These are phyloP conservation scores for Arnoldichthys spilopterus DNA, from an alignment of 2,797 vertebrate species.

Conservation along the genomic window DNA sequence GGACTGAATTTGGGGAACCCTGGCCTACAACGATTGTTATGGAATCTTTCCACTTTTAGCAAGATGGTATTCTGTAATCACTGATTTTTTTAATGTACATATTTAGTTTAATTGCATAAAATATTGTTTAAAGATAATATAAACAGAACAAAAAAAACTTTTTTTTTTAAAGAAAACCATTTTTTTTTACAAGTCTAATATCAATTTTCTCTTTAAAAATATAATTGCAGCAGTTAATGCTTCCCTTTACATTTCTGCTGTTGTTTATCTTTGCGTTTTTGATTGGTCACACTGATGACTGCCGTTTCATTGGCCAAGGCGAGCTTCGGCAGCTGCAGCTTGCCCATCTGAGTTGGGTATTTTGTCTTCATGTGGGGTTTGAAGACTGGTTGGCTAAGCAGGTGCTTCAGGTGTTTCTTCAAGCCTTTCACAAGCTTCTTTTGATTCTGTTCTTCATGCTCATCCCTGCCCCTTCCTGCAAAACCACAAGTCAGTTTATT, in stretches of 20 bases:
- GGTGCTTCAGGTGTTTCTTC: constrained; percentile 89
- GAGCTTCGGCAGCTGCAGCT: constrained; percentile 71
- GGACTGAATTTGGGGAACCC: background rate
- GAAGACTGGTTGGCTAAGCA: constrained; percentile 87
- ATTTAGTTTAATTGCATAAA: background rate
- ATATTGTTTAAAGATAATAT: background rate
- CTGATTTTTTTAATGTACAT: background rate
- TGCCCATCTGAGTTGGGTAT: constrained; percentile 94
- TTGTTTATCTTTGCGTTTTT: constrained; percentile 62
- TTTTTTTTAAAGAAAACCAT: background rate
- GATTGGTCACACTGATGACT: constrained; percentile 75
- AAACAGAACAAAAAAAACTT: background rate
- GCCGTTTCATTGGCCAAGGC: constrained; percentile 75
- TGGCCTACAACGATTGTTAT: background rate
- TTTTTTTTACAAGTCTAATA: constrained; percentile 1
- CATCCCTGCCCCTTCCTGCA: constrained; percentile 76
- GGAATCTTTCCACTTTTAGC: background rate
- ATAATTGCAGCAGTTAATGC: constrained; percentile 28
- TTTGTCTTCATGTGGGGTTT: constrained; percentile 85
- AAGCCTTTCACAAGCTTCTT: constrained; percentile 87
- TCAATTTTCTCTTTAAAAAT: background rate
- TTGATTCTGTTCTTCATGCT: constrained; percentile 83
- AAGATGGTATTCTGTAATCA: background rate
- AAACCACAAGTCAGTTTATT: constrained; percentile 21
- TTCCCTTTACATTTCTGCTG: constrained; percentile 36